Evolutionary conservation across 1,140 invertebrate genomes (phyloP).

Genomic region (Trachymyrmex septentrionalis): DNA sequence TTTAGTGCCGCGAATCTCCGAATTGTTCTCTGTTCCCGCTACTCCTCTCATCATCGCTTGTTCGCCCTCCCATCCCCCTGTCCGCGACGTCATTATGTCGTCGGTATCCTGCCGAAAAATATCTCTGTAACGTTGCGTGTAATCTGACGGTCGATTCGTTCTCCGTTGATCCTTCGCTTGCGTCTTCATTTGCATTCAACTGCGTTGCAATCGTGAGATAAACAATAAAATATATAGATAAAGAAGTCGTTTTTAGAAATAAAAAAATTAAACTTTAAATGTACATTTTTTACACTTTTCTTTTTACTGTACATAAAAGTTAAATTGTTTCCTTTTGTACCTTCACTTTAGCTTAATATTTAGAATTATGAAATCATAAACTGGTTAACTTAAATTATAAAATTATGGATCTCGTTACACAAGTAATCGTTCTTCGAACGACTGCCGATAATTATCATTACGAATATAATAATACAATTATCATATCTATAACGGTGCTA

Average conservation of each 20-base stretch:
- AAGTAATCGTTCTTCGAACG: not conserved
- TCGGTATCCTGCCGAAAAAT: constrained; percentile 47
- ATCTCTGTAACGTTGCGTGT: constrained; percentile 47
- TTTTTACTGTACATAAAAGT: not conserved
- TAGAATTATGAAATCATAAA: not conserved
- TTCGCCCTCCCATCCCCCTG: too few relatives aligned
- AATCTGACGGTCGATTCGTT: constrained; percentile 29
- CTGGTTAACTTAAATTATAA: not conserved
- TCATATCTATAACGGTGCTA: constrained; percentile 4
- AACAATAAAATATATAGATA: constrained; percentile 13
- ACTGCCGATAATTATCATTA: constrained; percentile 7
- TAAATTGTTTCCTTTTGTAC: not conserved
- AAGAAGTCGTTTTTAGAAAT: not conserved
- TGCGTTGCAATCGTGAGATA: not conserved
- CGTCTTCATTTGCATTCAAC: constrained; percentile 41
- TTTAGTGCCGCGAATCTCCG: constrained; percentile 77
- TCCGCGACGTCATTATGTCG: constrained; percentile 53
- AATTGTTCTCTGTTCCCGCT: constrained; percentile 66
- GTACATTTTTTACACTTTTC: not conserved
- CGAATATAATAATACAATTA: constrained; percentile 21
- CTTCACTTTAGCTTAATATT: not conserved
- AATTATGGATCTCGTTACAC: constrained; percentile 8
- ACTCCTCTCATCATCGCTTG: not conserved
- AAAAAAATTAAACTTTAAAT: constrained; percentile 20
- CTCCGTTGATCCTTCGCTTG: constrained; percentile 12